Base-by-base conservation (phyloP, 2,888 invertebrate genomes). In the Perizoma affinitatum region DNA sequence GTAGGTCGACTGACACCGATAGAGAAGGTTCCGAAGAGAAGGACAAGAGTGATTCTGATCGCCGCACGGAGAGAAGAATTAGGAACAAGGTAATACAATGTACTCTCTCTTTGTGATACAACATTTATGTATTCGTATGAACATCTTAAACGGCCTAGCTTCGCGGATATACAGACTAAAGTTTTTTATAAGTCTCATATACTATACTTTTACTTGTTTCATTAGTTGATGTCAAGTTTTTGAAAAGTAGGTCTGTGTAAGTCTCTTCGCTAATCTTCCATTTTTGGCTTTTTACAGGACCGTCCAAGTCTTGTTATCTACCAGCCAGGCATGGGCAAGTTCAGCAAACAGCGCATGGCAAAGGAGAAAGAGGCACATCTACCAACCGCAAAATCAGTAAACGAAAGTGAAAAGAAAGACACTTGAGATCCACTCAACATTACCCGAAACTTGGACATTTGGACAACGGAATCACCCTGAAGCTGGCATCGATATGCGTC, bases 251-350 rank as follows among this genome's bases (percentile, higher is more conserved):
- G 5, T 42, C 5, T 5, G 5, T 76, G 54, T 9, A 6, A 76
- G 53, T 0, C 4, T 9, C 44, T 38, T 22, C 5, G 35, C 45
- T 40, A 8, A 46, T 48, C 58, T 38, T 44, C 34, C 34, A 22
- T 22, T 40, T 33, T 44, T 60, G 35, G 57, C 40, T 58, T 54
- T 40, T 78, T 76, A 7, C 73, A 96, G 96, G 97, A 98, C 88
- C 96, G 98, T 45, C 98, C 98, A 34, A 96, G 97, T 46, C 95
- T 97, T 80, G 96, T 96, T 63, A 96, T 98, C 70, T 98, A 98
- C 85, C 95, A 97, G 71, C 98, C 98, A 0, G 97, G 97, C 33
- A 97, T 96, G 96, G 94, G 96, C n/a, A 95, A 94, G 74, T 95
- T 96, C 79, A 95, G 95, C 73, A 95, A 95, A 80, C 95, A 95